These are phyloP conservation scores for Dasypus novemcinctus DNA, from an alignment of 2,113 vertebrate genomes.

Conservation along the genomic window DNA sequence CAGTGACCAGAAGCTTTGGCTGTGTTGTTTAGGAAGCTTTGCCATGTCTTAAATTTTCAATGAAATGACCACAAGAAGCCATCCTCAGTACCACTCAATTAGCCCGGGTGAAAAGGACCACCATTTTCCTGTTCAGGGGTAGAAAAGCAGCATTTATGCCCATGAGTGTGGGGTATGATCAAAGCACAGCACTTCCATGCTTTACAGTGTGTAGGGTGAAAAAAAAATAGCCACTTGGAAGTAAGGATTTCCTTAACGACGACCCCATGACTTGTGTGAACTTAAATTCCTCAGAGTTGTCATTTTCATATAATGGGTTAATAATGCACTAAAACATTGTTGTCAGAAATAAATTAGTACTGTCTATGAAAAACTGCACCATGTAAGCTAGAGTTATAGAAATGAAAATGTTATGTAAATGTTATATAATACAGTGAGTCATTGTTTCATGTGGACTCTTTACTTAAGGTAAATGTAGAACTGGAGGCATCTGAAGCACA, in stretches of 20 bases:
- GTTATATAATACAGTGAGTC: conserved; percentile 12
- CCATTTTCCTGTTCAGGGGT: neutral
- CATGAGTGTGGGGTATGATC: neutral
- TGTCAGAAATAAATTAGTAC: neutral
- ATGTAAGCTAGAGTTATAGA: conserved; percentile 3
- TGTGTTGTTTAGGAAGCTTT: neutral
- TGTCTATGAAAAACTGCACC: neutral
- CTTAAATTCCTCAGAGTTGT: neutral
- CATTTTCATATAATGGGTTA: neutral
- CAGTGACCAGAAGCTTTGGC: neutral
- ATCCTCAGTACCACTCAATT: neutral
- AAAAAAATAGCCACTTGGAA: neutral
- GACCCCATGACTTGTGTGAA: neutral
- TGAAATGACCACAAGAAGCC: neutral
- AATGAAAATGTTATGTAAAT: neutral
- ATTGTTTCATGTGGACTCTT: conserved; percentile 29
- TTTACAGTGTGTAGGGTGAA: neutral
- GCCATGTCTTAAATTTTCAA: neutral
- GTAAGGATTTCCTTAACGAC: neutral
- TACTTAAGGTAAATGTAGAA: conserved; percentile 14
- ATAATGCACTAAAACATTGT: neutral
- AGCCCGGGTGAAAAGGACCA: neutral
- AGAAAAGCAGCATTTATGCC: neutral
- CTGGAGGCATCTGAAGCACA: neutral
- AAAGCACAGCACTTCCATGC: too few species aligned